Evolutionary conservation across 2,113 vertebrate species (phyloP), one percentile per base, ranked within the genome.

Genomic region (Seriola dumerili): DNA sequence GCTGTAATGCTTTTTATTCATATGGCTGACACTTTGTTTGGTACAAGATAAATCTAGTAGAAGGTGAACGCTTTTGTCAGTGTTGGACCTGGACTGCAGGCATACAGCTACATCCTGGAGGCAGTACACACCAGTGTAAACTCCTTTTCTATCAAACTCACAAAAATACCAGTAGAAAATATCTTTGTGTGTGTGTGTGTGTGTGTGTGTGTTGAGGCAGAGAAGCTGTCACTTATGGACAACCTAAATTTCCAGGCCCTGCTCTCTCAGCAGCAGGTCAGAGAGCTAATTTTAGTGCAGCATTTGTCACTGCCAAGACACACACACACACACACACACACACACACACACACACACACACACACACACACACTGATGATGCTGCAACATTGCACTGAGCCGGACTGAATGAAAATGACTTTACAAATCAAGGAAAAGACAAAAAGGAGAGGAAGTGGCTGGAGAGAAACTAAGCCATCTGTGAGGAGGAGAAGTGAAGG

Each of bases 191-290:
- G 70, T 76, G 62, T 55, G 54, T 62, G 50, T 70, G 55, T 62
- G 46, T 63, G 32, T 32, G 66, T 61, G 12, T 17, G 17, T 9
- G 3, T 12, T 0, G 1, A 1, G 19, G 23, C 29, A 13, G 1
- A 36, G 21, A 6, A 36, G 54, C 19, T 58, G 36, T 72, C 68
- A 72, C 8, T 34, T 29, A n/a, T 63, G 29, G 42, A 46, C n/a
- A 34, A 40, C 63, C 52, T 25, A 73, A 19, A 73, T 81, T 65
- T 58, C 61, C 25, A 32, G 52, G 50, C 38, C 71, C 12, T 52
- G 42, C 71, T 74, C 55, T 68, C 32, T 64, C 42, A 68, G 71
- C 71, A 68, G 34, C 55, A 75, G 71, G 71, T 68, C 79, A 74
- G n/a, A 58, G 40, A 67, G 61, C 52, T 80, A 67, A 73, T 73